phyloP scores from a whole-genome alignment of 1,140 invertebrate species.

The Uloborus diversus region DNA sequence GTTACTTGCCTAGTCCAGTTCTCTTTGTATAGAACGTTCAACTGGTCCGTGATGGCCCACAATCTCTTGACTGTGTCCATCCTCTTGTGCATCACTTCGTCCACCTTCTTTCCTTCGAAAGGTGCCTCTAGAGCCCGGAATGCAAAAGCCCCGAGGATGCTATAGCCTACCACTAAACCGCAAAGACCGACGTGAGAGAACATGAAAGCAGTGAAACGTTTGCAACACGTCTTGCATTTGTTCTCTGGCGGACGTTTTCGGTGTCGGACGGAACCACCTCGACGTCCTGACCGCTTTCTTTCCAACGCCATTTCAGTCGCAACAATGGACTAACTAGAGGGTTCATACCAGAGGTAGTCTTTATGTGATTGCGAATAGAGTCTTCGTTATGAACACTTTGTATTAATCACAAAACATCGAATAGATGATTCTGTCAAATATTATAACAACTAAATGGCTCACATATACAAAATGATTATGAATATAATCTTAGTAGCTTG shows the following conservation, averaged over 20 bases:
- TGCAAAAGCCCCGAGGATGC: constrained; percentile 84
- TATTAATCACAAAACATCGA: too few species aligned
- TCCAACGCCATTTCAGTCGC: constrained; percentile 29
- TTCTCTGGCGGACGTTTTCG: constrained; percentile 29
- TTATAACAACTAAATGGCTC: too few species aligned
- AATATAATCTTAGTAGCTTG: too few species aligned
- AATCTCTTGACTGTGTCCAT: constrained; percentile 79
- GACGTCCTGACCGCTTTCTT: constrained; percentile 34
- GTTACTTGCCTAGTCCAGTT: constrained; percentile 75
- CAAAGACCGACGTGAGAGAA: constrained; percentile 89
- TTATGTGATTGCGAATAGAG: too few species aligned
- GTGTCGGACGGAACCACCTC: background rate
- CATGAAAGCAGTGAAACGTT: constrained; percentile 84
- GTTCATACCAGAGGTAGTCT: background rate
- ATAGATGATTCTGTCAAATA: too few species aligned
- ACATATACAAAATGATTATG: too few species aligned
- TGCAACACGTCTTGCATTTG: constrained; percentile 78
- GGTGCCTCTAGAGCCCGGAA: constrained; percentile 80
- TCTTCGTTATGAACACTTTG: too few species aligned
- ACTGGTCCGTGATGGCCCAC: constrained; percentile 78
- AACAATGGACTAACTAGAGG: background rate
- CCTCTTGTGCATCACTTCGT: constrained; percentile 77
- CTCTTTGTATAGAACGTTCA: constrained; percentile 73
- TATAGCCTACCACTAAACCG: constrained; percentile 86
- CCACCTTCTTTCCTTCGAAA: constrained; percentile 79